These are phyloP conservation scores for Astropecten irregularis DNA, from an alignment of 53 echinoderm and acorn worm species.

Conservation along the genomic window DNA sequence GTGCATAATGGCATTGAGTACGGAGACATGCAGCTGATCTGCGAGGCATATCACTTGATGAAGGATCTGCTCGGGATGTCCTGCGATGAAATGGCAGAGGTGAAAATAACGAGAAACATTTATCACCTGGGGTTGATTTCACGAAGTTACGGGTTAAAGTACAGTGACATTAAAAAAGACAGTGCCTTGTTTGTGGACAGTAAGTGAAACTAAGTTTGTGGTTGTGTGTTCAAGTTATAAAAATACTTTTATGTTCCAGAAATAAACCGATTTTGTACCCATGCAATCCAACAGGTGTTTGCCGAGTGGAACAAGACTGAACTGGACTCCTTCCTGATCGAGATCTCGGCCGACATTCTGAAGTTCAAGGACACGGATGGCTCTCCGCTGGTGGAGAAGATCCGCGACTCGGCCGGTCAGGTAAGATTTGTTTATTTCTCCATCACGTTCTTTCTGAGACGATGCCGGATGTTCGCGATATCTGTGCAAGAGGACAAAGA, in stretches of 20 bases:
- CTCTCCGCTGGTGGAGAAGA: constrained; percentile 81
- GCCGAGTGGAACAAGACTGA: constrained; percentile 94
- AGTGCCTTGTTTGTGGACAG: too few relatives aligned
- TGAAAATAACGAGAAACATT: too few relatives aligned
- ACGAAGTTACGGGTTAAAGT: too few relatives aligned
- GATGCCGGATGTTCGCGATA: background rate
- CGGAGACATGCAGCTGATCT: constrained; percentile 99
- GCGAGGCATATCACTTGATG: constrained; percentile 98
- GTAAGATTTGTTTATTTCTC: constrained; percentile 40
- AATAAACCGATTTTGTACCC: too few relatives aligned
- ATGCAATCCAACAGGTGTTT: too few relatives aligned
- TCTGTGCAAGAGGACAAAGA: too few relatives aligned
- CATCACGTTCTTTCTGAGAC: background rate
- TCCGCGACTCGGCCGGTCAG: constrained; percentile 94
- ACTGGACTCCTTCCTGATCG: constrained; percentile 95
- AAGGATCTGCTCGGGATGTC: constrained; percentile 84
- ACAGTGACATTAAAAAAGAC: too few relatives aligned
- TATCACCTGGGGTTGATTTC: too few relatives aligned
- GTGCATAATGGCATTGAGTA: constrained; percentile 99
- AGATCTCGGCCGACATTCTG: constrained; percentile 88
- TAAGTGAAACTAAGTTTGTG: too few relatives aligned
- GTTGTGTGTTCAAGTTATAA: too few relatives aligned
- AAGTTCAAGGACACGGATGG: constrained; percentile 85
- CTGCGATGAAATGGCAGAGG: constrained; percentile 91
- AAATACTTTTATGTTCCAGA: too few relatives aligned